These are phyloP conservation scores for Poecile montanus DNA, from an alignment of 2,797 vertebrate species.

Conservation along the genomic window DNA sequence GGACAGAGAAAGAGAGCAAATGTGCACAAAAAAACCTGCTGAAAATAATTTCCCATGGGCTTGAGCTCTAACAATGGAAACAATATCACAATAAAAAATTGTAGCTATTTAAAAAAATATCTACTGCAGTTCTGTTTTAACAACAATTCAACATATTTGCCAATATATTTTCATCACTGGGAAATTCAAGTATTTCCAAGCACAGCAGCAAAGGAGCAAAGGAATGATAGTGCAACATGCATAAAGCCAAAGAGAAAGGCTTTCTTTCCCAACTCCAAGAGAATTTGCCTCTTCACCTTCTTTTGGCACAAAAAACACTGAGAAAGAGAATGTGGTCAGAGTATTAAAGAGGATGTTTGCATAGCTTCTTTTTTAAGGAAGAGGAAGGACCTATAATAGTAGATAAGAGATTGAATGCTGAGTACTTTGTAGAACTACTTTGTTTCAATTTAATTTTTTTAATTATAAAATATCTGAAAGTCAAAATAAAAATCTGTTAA, in stretches of 20 bases:
- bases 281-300: neutral
- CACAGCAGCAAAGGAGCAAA: neutral
- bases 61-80: neutral
- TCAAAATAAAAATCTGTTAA: neutral
- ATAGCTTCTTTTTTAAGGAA: neutral
- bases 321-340: neutral
- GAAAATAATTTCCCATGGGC: neutral
- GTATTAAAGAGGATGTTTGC: neutral
- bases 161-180: neutral
- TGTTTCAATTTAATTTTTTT: neutral
- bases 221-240: neutral
- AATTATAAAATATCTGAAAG: neutral
- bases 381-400: neutral
- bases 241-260: neutral
- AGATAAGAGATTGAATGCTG: neutral
- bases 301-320: neutral
- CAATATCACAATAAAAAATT: neutral
- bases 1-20: neutral
- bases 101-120: neutral
- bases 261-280: neutral
- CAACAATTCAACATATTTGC: neutral
- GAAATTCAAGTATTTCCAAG: neutral
- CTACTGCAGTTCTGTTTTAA: neutral
- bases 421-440: neutral
- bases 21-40: neutral